Evolutionary conservation across 1,140 invertebrate genomes (phyloP).

Genomic region (Anastrepha obliqua): DNA sequence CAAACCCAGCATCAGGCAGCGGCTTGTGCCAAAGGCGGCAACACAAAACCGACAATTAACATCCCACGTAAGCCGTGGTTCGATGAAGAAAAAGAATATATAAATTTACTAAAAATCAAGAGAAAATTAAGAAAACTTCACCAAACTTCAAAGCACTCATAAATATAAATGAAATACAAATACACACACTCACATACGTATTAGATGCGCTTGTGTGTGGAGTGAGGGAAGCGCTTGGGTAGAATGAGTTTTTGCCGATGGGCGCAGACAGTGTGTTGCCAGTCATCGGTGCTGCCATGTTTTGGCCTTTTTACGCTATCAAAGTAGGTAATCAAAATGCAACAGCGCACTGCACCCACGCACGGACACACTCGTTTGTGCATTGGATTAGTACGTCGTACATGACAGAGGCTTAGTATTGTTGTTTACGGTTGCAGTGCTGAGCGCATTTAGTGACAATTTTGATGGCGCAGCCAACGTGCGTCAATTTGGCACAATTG

Average conservation of each 20-base stretch:
- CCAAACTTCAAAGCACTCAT: background rate
- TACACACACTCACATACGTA: background rate
- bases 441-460: constrained; percentile 39
- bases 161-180: background rate
- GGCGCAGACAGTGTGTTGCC: constrained; percentile 41
- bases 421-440: background rate
- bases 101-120: background rate
- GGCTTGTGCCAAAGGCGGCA: constrained; percentile 41
- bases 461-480: constrained; percentile 32
- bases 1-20: constrained; percentile 3
- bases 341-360: constrained; percentile 31
- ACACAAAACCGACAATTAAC: constrained; percentile 47
- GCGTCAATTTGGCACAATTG: constrained; percentile 47
- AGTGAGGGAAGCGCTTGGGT: background rate
- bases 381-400: background rate
- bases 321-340: constrained; percentile 50
- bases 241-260: background rate
- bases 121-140: constrained; percentile 47
- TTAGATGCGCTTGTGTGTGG: background rate
- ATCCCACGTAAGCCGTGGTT: constrained; percentile 22
- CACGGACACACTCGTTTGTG: background rate
- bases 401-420: background rate
- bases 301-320: constrained; percentile 33
- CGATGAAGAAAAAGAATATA: background rate
- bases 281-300: background rate